Percentiles rank a stretch among this genome's conserved stretches.
These are phyloP conservation scores for Pelusios castaneus DNA, from an alignment of 2,113 vertebrate species.

Conservation along the genomic window DNA sequence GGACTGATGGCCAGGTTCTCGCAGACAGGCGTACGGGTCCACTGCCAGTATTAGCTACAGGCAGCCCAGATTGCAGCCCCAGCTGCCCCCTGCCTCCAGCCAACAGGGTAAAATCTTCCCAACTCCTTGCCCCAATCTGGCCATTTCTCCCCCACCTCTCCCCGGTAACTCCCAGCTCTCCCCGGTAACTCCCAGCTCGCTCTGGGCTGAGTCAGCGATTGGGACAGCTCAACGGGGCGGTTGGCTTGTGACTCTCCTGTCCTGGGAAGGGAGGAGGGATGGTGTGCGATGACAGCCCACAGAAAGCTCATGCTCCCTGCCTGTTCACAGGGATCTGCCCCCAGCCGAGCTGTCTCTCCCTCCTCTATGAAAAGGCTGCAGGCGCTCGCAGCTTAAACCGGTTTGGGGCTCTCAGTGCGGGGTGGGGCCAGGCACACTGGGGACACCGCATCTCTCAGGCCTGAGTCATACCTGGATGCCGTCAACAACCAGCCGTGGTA, in stretches of 20 bases:
- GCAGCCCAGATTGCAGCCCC: no score
- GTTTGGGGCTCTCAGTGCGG: conserved; percentile 45
- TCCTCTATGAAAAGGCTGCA: accelerated
- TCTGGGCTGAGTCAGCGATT: background rate
- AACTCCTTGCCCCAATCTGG: no score
- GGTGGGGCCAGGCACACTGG: background rate
- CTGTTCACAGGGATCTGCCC: background rate
- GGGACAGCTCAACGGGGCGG: background rate
- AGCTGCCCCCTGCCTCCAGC: background rate
- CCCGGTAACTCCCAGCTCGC: no score
- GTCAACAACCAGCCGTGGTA: background rate
- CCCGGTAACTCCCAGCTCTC: no score
- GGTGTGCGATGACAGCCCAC: background rate
- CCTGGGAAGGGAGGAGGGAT: background rate
- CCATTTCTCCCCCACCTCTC: no score
- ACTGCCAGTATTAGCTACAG: background rate
- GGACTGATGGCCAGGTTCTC: background rate
- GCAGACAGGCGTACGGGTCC: background rate
- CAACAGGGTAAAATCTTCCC: no score
- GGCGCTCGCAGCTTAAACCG: background rate
- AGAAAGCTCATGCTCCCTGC: background rate
- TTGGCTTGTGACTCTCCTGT: accelerated
- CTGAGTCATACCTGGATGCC: background rate
- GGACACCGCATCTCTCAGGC: conserved; percentile 5
- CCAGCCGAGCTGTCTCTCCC: background rate